Percentiles rank a stretch among this genome's conserved stretches.
These are phyloP conservation scores for Lamellibrachia luymesi DNA, from an alignment of 1,140 invertebrate genomes.

Conservation along the genomic window DNA sequence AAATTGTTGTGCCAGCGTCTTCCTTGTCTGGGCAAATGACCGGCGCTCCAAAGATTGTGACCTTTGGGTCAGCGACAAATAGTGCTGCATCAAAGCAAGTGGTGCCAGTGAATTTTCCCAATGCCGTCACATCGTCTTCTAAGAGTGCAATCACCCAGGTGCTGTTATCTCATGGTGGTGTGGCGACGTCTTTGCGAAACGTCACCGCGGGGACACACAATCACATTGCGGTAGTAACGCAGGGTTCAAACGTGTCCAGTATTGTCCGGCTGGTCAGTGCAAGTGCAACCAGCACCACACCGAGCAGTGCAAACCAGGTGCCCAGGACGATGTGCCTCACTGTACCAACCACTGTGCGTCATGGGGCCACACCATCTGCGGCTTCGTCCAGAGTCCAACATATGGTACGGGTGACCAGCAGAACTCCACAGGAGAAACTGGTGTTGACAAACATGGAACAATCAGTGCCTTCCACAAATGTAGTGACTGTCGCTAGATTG, in stretches of 20 bases:
- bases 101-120: background rate
- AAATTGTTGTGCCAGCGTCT: background rate
- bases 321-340: background rate
- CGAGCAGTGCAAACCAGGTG: background rate
- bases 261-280: background rate
- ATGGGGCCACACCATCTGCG: background rate
- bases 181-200: background rate
- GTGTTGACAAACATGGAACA: background rate
- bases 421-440: background rate
- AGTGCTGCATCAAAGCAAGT: background rate
- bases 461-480: too few species aligned
- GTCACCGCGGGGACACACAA: background rate
- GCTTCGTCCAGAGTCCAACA: background rate
- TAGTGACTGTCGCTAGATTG: background rate
- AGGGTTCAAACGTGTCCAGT: background rate
- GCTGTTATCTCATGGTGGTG: background rate
- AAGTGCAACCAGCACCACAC: background rate
- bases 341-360: background rate
- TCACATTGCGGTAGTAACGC: background rate
- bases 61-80: background rate
- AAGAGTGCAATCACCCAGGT: background rate
- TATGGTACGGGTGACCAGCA: background rate
- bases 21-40: background rate
- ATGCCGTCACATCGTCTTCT: background rate
- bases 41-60: background rate